Evolutionary conservation across 2,888 invertebrate genomes (phyloP).

Genomic region (Eremobia ochroleuca): DNA sequence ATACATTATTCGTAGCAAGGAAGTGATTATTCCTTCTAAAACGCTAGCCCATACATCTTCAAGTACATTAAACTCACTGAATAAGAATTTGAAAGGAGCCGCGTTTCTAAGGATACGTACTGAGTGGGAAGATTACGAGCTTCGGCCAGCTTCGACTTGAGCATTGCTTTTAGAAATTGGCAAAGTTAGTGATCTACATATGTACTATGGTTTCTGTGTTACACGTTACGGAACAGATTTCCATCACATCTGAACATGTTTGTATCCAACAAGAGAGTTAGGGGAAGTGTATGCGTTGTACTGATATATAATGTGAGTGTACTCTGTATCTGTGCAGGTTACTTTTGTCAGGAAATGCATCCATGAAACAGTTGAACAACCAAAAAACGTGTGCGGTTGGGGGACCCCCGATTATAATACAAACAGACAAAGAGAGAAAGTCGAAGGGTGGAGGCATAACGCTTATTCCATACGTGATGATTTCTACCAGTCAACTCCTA

Average conservation of each 20-base stretch:
- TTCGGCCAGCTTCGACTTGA: neutral
- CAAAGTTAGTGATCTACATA: neutral
- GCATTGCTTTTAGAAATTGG: too few relatives aligned
- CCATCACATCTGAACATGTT: neutral
- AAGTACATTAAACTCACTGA: neutral
- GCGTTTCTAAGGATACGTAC: slow-evolving; percentile 8
- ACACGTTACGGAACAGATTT: neutral
- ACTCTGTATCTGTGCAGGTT: neutral
- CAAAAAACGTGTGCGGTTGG: too few relatives aligned
- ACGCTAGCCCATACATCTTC: neutral
- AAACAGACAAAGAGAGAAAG: too few relatives aligned
- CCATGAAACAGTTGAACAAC: neutral
- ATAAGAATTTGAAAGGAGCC: slow-evolving; percentile 24
- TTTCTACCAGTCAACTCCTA: too few relatives aligned
- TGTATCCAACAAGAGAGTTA: neutral
- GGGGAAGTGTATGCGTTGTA: too few relatives aligned
- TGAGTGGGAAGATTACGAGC: slow-evolving; percentile 30
- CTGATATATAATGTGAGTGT: too few relatives aligned
- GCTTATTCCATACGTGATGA: too few relatives aligned
- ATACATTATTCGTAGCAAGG: neutral
- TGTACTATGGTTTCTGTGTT: neutral
- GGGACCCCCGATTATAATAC: too few relatives aligned
- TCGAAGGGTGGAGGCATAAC: too few relatives aligned
- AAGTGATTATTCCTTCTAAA: too few relatives aligned
- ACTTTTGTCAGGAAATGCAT: neutral